Base-by-base conservation (phyloP, 2,888 invertebrate genomes). In the Crepidodera aurea region DNA sequence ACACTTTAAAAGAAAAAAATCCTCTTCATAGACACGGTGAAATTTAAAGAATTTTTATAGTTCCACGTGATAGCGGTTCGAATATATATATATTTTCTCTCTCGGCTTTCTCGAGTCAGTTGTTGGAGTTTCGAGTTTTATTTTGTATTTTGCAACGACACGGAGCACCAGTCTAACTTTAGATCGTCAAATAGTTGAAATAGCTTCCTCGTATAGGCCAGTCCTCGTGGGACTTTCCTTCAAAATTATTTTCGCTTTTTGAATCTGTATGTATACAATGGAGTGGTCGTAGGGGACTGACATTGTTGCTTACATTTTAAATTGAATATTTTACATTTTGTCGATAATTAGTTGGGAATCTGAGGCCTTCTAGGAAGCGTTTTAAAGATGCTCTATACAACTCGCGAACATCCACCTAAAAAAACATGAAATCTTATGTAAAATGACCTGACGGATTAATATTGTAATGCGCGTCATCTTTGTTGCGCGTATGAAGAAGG, bases 131-230 rank as follows among this genome's bases (percentile, higher is more conserved):
- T 19, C 19, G 25, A 34, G 34, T 34, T 34, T 34, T 34, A 34
- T 34, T 34, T 53, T 60, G 25, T 37, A 61, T 56, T 61, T 56
- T 42, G 61, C 61, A 51, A 54, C 58, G 32, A 40, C 19, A 48
- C 34, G 12, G 12, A 34, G n/a, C 34, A 8, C 16, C 15, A 29
- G 58, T 51, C 51, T 61, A 61, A 61, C 29, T 56, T 61, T 61
- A 61, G 61, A 50, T 22, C 16, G n/a, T 40, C 22, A 42, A 61
- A 61, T 61, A 61, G 51, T 42, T 61, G 50, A 51, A 55, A 61
- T 61, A 56, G 61, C 61, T 61, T 61, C 61, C 61, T 61, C 8
- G 50, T 48, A 48, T 48, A 48, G 56, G 13, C 46, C 56, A 19
- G 40, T 46, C 0, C 13, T 18, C 15, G 10, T 18, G 8, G 34